A percentile compares a stretch with the other conserved stretches of the same genome.
phyloP scores from a whole-genome alignment of 2,888 invertebrate species.

The Noctuana brunneofusca region DNA sequence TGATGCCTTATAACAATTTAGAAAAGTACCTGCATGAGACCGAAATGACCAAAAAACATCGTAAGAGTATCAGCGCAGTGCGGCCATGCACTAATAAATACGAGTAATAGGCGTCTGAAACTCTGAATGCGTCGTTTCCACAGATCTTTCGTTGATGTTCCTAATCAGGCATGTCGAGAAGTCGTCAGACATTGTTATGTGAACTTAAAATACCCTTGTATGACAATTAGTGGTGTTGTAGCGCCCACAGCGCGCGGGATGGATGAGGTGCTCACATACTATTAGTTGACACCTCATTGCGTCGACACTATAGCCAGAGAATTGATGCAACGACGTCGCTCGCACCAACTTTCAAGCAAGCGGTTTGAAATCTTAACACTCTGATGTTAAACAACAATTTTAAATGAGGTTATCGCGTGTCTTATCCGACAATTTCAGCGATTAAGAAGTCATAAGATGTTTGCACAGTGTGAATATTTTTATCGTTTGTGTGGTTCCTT shows the following conservation, averaged over 20 bases:
- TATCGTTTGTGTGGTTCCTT: background rate
- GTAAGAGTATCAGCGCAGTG: conserved; percentile 47
- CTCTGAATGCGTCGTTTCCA: conserved; percentile 39
- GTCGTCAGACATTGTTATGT: conserved; percentile 70
- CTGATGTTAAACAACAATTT: conserved; percentile 21
- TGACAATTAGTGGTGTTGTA: conserved; percentile 70
- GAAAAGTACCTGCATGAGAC: background rate
- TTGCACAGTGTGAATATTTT: conserved; percentile 21
- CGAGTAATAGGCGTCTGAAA: conserved; percentile 12
- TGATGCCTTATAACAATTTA: background rate
- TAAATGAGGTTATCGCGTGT: background rate
- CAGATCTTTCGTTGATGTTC: conserved; percentile 67
- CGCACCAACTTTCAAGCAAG: conserved; percentile 41
- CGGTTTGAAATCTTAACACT: conserved; percentile 10
- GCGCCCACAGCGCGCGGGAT: conserved; percentile 56
- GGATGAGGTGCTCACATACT: conserved; percentile 67
- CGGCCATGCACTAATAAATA: conserved; percentile 16
- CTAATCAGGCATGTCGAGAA: conserved; percentile 62
- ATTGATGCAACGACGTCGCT: conserved; percentile 37
- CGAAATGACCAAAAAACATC: conserved; percentile 24
- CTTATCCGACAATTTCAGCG: conserved; percentile 20
- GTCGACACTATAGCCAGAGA: conserved; percentile 43
- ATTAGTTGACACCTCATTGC: conserved; percentile 71
- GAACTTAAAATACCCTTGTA: conserved; percentile 78
- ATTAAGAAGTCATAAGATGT: conserved; percentile 24